phyloP scores from a whole-genome alignment of 2,113 vertebrate genomes.

The Cyanoliseus patagonus region DNA sequence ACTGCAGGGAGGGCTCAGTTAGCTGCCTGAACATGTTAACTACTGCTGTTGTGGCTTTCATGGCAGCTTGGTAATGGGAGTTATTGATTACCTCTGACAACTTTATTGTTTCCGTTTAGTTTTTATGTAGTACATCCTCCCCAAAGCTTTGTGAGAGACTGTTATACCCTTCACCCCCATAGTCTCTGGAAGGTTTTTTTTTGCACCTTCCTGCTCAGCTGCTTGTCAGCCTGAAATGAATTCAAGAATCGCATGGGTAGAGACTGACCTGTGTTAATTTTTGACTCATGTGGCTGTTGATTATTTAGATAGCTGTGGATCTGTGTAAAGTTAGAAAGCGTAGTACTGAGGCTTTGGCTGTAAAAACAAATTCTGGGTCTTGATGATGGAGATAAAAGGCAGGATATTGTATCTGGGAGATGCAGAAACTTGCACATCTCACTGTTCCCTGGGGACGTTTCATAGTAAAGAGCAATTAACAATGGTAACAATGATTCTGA shows the following conservation, averaged over 20 bases:
- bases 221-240: not conserved
- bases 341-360: not conserved
- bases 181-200: not conserved
- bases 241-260: not conserved
- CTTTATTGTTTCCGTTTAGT: not conserved
- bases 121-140: not conserved
- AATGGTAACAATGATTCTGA: not conserved
- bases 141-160: not conserved
- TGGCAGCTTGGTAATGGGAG: not conserved
- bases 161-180: not conserved
- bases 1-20: not conserved
- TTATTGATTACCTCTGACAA: not conserved
- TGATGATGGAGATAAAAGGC: not conserved
- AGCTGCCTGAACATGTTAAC: not conserved
- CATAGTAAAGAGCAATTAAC: slow-evolving; percentile 38
- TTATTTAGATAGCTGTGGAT: not conserved
- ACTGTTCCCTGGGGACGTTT: not conserved
- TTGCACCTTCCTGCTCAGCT: not conserved
- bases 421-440: not conserved
- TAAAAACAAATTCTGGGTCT: not conserved
- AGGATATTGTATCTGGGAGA: not conserved
- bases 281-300: not conserved
- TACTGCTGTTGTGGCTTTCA: not conserved
- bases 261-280: not conserved
- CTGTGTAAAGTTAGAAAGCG: not conserved